A percentile compares a stretch with the other conserved stretches of the same genome.
These are phyloP conservation scores for Recurvirostra avosetta DNA, from an alignment of 2,113 vertebrate genomes.

Conservation along the genomic window DNA sequence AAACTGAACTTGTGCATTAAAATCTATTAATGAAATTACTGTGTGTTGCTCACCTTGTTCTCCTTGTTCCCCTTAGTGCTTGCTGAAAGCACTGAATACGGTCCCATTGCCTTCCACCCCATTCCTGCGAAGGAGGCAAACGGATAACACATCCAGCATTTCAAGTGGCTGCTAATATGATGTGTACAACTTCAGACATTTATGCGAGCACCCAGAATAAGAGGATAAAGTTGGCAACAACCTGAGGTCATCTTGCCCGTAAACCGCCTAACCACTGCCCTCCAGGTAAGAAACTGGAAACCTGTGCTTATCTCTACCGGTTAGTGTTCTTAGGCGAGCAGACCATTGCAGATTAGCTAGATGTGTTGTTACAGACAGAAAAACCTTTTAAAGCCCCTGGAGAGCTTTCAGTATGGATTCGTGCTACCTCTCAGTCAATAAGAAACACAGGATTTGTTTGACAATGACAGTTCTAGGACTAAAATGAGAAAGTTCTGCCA, in stretches of 20 bases:
- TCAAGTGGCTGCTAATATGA: slow-evolving; percentile 28
- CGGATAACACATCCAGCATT: not conserved
- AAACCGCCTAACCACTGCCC: not conserved
- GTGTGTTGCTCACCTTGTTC: not conserved
- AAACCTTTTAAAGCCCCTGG: not conserved
- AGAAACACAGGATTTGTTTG: not conserved
- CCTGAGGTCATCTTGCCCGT: slow-evolving; percentile 1
- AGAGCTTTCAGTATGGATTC: slow-evolving; percentile 25
- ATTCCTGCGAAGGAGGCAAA: not conserved
- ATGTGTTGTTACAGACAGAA: not conserved
- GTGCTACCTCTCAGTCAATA: not conserved
- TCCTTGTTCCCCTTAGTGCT: not conserved
- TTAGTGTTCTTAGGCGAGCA: not conserved
- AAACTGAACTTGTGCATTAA: not conserved
- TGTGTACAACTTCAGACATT: slow-evolving; percentile 18
- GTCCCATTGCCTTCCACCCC: not conserved
- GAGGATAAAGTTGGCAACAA: not conserved
- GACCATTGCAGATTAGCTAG: not conserved
- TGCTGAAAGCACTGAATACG: not conserved
- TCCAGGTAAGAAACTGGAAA: slow-evolving; percentile 48
- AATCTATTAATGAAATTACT: not conserved
- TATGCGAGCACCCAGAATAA: not conserved
- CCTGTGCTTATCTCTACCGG: not conserved
- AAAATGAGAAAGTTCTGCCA: not conserved
- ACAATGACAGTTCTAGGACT: slow-evolving; percentile 23